Conservation (phyloP, 2,113 vertebrate genomes). For the Bubalus kerabau region DNA sequence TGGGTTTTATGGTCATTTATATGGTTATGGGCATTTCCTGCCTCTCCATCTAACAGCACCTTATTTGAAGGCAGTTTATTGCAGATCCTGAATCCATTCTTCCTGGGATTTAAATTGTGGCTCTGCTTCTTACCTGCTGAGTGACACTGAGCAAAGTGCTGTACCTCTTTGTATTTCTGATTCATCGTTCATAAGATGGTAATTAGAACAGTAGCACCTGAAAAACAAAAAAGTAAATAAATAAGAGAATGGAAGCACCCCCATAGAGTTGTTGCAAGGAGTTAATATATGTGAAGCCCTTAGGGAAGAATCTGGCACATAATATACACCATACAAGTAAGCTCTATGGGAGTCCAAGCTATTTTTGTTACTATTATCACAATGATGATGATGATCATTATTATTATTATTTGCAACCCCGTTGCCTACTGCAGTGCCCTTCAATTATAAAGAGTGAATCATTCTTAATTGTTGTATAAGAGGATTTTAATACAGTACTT, state of each 20-base stretch:
- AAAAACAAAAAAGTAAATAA: background rate
- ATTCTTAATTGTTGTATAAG: constrained; percentile 31
- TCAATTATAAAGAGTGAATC: constrained; percentile 43
- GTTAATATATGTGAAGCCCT: background rate
- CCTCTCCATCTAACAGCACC: background rate
- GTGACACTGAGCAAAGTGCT: background rate
- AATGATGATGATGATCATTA: constrained; percentile 15
- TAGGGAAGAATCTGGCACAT: background rate
- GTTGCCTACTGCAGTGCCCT: constrained; percentile 8
- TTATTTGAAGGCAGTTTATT: background rate
- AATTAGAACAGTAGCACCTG: background rate
- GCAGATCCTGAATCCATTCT: background rate
- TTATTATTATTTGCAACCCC: constrained; percentile 45
- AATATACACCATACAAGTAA: background rate
- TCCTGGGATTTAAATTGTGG: background rate
- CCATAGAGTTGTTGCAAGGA: background rate
- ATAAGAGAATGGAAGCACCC: background rate
- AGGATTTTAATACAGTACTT: constrained; percentile 35
- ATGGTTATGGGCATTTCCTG: background rate
- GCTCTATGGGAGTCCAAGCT: background rate
- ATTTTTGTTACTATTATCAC: constrained; percentile 34
- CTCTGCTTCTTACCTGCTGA: background rate
- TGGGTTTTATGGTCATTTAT: background rate
- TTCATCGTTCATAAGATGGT: background rate
- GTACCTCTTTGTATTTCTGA: background rate